phyloP scores from a whole-genome alignment of 2,888 invertebrate species.

The Sisyra nigra region DNA sequence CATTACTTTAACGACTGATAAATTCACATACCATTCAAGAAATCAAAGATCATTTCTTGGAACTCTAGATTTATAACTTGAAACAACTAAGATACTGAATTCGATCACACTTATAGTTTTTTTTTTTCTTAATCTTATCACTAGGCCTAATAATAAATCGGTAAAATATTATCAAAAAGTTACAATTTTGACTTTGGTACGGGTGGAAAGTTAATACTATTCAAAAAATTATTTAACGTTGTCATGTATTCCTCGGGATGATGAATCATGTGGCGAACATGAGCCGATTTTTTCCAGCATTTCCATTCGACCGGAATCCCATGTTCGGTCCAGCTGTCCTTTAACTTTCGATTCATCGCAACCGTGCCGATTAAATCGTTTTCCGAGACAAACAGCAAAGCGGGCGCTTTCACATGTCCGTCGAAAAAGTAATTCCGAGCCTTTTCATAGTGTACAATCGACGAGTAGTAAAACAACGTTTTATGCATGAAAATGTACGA shows the following conservation, averaged over 20 bases:
- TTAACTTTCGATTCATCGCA: not conserved
- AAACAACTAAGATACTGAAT: too few relatives aligned
- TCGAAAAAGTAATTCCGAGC: not conserved
- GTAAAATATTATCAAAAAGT: not conserved
- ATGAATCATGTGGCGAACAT: slow-evolving; percentile 1
- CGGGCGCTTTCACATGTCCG: slow-evolving; percentile 1
- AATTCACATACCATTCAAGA: too few relatives aligned
- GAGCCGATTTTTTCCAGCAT: slow-evolving; percentile 6
- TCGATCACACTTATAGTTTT: too few relatives aligned
- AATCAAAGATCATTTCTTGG: too few relatives aligned
- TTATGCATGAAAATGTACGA: slow-evolving; percentile 22
- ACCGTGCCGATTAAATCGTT: slow-evolving; percentile 5
- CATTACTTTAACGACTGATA: too few relatives aligned
- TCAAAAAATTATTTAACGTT: not conserved
- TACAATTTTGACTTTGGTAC: slow-evolving; percentile 5
- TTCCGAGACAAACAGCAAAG: slow-evolving; percentile 4
- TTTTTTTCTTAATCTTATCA: too few relatives aligned
- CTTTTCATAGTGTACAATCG: slow-evolving; percentile 2
- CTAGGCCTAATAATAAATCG: not conserved
- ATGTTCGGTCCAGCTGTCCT: not conserved
- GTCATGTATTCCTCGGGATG: slow-evolving; percentile 5
- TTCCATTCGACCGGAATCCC: not conserved
- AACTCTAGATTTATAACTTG: too few relatives aligned
- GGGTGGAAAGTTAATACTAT: slow-evolving; percentile 1
- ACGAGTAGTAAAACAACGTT: not conserved